These are phyloP conservation scores for Chelonus insularis DNA, from an alignment of 1,140 invertebrate genomes.

Conservation along the genomic window DNA sequence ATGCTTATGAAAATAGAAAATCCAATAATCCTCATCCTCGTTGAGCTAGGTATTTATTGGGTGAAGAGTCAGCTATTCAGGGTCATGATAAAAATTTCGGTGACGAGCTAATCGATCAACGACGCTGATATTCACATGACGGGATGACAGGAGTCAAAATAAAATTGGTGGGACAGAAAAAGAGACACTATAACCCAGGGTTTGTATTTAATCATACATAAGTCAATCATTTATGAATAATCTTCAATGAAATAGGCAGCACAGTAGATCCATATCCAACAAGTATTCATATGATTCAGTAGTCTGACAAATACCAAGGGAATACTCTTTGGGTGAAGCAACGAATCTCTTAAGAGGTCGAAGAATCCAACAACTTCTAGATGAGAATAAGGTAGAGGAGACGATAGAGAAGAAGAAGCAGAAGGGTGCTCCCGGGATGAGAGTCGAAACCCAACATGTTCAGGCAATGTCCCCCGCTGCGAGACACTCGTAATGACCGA, in stretches of 20 bases:
- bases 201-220: background rate
- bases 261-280: background rate
- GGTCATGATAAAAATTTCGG: slow-evolving; percentile 17
- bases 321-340: background rate
- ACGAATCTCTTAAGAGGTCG: slow-evolving; percentile 6
- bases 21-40: slow-evolving; percentile 26
- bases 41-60: slow-evolving; percentile 24
- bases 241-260: background rate
- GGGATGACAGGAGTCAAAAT: slow-evolving; percentile 10
- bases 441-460: slow-evolving; percentile 51
- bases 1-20: slow-evolving; percentile 25
- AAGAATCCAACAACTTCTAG: background rate
- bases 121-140: background rate
- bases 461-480: slow-evolving; percentile 48
- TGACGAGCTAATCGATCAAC: slow-evolving; percentile 27
- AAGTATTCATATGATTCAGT: background rate
- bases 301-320: slow-evolving; percentile 3
- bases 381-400: slow-evolving; percentile 12
- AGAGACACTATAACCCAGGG: background rate
- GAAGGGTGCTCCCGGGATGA: slow-evolving; percentile 35
- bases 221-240: background rate
- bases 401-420: slow-evolving; percentile 17
- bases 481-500: slow-evolving; percentile 54
- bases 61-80: slow-evolving; percentile 2
- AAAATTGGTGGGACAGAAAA: background rate